Base-by-base conservation (phyloP, 2,888 invertebrate genomes). In the Mystacides longicornis region DNA sequence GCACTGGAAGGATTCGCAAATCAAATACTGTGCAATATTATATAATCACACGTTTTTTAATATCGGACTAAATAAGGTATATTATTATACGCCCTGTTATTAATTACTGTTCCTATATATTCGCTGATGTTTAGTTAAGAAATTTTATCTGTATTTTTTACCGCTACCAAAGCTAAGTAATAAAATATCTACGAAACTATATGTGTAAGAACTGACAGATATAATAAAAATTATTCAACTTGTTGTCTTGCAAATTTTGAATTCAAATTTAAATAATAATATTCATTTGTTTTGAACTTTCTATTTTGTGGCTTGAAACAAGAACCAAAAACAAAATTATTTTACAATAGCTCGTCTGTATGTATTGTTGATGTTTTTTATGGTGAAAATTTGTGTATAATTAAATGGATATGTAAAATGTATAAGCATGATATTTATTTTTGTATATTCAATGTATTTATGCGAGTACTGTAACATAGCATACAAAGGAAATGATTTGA, bases 381-480 rank as follows among this genome's bases (percentile, higher is more conserved):
- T n/a, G n/a, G 11, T 27, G 27, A 11, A 27, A 27, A 11, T 27
- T 27, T 27, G 27, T 27, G 7, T 37, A 37, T 37, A 37, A 14
- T 3, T n/a, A n/a, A n/a, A 37, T 37, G 16, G 3, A 14, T 37
- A 37, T 14, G 14, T 37, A 14, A 14, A 37, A 37, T 37, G 37
- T 37, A 37, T 37, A 37, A 16, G 37, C 14, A 37, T 37, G 37
- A 37, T 53, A 53, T 53, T 53, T 53, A 53, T 53, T 53, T 53
- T 53, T 53, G 53, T 53, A 53, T 53, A 31, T 2, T 46, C 37
- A 53, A 19, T 37, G 16, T 53, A 48, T 53, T 53, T 53, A 53
- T 53, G 33, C 53, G 31, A 48, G 21, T 47, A 48, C 18, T 53
- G 53, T 53, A 53, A 53, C 16, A 37, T n/a, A 37, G 37, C 37